These are phyloP conservation scores for Danaus chrysippus DNA, from an alignment of 2,888 invertebrate species.

Conservation along the genomic window DNA sequence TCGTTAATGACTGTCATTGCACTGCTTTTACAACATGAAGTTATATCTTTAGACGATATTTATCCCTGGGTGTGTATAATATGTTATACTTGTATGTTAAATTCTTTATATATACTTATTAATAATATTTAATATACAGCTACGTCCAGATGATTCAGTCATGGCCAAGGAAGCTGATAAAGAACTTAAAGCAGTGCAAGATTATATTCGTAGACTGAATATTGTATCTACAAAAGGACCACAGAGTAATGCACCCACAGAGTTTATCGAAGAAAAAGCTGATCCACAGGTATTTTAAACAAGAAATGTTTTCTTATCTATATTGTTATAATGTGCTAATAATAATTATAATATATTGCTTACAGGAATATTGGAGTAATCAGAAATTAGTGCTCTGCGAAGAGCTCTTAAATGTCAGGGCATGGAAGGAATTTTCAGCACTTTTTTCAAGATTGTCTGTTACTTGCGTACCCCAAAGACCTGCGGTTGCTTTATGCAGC, in stretches of 20 bases:
- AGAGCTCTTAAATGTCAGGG: constrained; percentile 91
- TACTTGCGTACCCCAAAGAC: constrained; percentile 86
- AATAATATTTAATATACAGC: constrained; percentile 59
- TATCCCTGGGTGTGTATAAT: constrained; percentile 88
- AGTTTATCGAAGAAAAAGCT: constrained; percentile 83
- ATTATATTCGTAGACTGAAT: constrained; percentile 92
- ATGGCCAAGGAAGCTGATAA: constrained; percentile 90
- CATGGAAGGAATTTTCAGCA: constrained; percentile 91
- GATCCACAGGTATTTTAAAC: constrained; percentile 77
- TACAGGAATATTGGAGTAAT: constrained; percentile 81
- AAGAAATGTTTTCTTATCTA: constrained; percentile 2
- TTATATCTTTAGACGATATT: constrained; percentile 92
- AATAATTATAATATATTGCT: constrained; percentile 16
- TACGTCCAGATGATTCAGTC: constrained; percentile 90
- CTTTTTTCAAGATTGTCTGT: constrained; percentile 91
- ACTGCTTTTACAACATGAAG: constrained; percentile 90
- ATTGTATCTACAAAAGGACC: constrained; percentile 90
- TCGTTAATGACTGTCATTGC: constrained; percentile 95
- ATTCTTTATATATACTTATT: background rate
- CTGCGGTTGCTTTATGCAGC: constrained; percentile 87
- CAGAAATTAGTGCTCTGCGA: constrained; percentile 97
- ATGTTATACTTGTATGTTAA: background rate
- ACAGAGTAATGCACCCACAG: constrained; percentile 84
- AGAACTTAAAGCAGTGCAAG: constrained; percentile 89
- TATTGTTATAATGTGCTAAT: background rate